Conservation (phyloP, 2,113 vertebrate genomes). For the Furnarius figulus region DNA sequence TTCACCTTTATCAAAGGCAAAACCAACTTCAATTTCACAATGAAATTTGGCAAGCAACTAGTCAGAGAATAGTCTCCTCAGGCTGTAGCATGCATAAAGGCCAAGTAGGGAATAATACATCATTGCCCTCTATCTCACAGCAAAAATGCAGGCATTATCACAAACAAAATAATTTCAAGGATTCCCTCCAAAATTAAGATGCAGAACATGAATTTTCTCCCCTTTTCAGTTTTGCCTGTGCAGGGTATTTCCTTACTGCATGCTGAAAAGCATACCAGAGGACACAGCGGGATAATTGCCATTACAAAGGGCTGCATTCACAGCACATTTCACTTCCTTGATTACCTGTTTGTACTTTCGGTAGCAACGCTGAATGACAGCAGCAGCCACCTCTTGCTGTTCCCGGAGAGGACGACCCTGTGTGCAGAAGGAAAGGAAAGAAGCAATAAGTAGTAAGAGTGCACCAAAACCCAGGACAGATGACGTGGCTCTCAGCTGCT, state of each 20-base stretch:
- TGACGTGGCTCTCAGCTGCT: not conserved
- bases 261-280: not conserved
- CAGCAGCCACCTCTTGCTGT: slow-evolving; percentile 96
- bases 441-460: not conserved
- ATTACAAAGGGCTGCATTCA: not conserved
- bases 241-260: not conserved
- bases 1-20: not conserved
- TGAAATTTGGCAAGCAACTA: slow-evolving; percentile 67
- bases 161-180: not conserved
- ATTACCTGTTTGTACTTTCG: slow-evolving; percentile 99
- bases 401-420: slow-evolving; percentile 94
- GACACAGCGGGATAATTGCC: not conserved
- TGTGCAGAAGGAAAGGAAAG: not conserved
- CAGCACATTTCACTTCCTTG: not conserved
- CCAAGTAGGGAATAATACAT: not conserved
- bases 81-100: not conserved
- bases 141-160: not conserved
- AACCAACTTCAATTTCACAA: slow-evolving; percentile 65
- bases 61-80: not conserved
- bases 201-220: not conserved
- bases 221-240: not conserved
- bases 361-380: slow-evolving; percentile 98
- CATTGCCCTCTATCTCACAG: not conserved
- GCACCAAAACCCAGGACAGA: not conserved
- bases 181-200: not conserved